Evolutionary conservation across 1,140 invertebrate genomes (phyloP), one percentile per base, ranked within the genome.

Genomic region (Geopemphigus sp.): DNA sequence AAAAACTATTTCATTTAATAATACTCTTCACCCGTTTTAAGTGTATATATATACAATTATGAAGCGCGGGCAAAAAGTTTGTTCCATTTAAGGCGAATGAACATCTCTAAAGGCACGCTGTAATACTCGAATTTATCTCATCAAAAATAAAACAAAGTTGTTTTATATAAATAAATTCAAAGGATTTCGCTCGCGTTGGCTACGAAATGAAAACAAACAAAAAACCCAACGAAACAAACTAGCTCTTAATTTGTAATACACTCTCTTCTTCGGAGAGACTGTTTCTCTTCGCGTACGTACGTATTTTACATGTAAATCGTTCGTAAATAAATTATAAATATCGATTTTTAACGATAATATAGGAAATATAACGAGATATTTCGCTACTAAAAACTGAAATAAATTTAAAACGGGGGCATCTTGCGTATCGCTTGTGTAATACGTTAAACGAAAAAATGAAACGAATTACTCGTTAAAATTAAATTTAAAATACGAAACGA

Each of bases 111-210:
- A 29, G 32, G 17, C 29, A 64, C 32, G 32, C 29, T 39, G 29
- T 64, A 64, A n/a, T 32, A 63, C 61, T 63, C 61, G 29, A 45
- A 66, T 66, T 66, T 66, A 66, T 66, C 39, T 64, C 32, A 64
- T 64, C 61, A 64, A n/a, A 64, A 64, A 39, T 64, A 64, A 39
- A 64, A 64, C 32, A 32, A 64, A 39, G 10, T 22, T 64, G 19
- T n/a, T 64, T 64, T 39, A 39, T 64, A 39, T 39, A 39, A n/a
- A n/a, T 64, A 17, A 39, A 19, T 64, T 64, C 32, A 64, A 64
- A 64, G 11, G 19, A 64, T 64, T 64, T 64, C 29, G 32, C 29
- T 64, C n/a, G 17, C 32, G 15, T 11, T 1, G 22, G n/a, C 39
- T 22, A 47, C 39, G n/a, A 64, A 64, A 61, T 14, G 15, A 64